phyloP scores from a whole-genome alignment of 2,888 invertebrate species.

The Sclerodermus sp. region DNA sequence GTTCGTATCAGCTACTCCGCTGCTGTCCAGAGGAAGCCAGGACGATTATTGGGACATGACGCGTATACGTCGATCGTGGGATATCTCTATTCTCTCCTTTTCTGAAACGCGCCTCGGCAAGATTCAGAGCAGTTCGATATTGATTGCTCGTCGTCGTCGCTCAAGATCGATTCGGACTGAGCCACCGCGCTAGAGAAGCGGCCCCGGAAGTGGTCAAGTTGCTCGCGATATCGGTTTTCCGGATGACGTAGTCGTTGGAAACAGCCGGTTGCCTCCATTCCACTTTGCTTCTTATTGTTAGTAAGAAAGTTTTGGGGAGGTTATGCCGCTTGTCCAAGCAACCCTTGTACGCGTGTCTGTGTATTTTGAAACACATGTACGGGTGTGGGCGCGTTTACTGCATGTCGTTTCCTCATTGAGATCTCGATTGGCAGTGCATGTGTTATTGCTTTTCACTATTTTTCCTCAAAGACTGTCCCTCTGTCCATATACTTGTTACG shows the following conservation, averaged over 20 bases:
- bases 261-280: background rate
- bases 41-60: no score
- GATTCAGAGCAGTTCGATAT: background rate
- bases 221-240: conserved; percentile 8
- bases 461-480: no score
- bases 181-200: background rate
- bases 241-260: conserved; percentile 2
- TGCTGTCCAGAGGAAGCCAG: no score
- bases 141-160: conserved; percentile 5
- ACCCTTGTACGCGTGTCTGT: background rate
- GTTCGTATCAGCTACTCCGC: no score
- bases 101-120: background rate
- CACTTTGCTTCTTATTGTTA: conserved; percentile 1
- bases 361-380: background rate
- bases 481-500: no score
- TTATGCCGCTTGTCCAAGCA: background rate
- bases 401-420: background rate
- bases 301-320: conserved; percentile 8
- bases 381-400: background rate
- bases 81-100: background rate
- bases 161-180: background rate
- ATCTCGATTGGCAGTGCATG: no score
- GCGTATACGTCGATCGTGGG: background rate
- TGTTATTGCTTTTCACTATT: no score
- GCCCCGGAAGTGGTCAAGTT: conserved; percentile 7